Base-by-base conservation (phyloP, 1,140 invertebrate species). In the Drosophila biarmipes region DNA sequence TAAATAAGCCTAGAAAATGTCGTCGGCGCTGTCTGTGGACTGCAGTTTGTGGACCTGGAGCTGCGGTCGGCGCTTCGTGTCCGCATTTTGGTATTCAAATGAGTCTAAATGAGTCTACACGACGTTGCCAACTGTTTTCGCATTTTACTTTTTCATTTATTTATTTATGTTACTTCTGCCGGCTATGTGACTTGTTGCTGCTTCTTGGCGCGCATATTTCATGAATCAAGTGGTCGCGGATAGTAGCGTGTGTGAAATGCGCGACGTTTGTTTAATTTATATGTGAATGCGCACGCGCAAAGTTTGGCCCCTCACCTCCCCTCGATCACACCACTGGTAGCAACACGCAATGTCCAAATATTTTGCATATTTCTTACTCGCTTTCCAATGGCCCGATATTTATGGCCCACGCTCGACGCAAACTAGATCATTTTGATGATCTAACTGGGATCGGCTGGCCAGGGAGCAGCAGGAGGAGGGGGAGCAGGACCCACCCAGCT, bases 231-330 rank as follows among this genome's bases (percentile, higher is more conserved):
- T 82, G 12, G 42, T 45, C 6, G 42, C n/a, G 34, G 29, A 29
- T 81, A 51, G 45, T 81, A 48, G 80, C 67, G 67, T 85, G 80
- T 84, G 75, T 79, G 73, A 85, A 89, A 79, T 77, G 67, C 74
- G 67, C 73, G 82, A 79, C 84, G 56, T 84, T 87, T 82, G 49
- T 80, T 89, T 89, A 89, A 89, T 89, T 89, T 89, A 89, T 90
- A 89, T 89, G 84, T 89, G 84, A 90, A 89, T 84, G 84, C 80
- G 84, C 80, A 87, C 72, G 84, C 84, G 79, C 73, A 84, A 29
- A 62, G 66, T 62, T 37, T 43, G 19, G 8, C 38, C 5, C 12
- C 40, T 29, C 43, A 15, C 34, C 27, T 4, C 11, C 27, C 8
- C 5, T 12, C 11, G n/a, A 45, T 68, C 21, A 7, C 21, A 14